A percentile compares a stretch with the other conserved stretches of the same genome.
Conservation (phyloP, 2,888 invertebrate genomes). For the Tupiocoris notatus region DNA sequence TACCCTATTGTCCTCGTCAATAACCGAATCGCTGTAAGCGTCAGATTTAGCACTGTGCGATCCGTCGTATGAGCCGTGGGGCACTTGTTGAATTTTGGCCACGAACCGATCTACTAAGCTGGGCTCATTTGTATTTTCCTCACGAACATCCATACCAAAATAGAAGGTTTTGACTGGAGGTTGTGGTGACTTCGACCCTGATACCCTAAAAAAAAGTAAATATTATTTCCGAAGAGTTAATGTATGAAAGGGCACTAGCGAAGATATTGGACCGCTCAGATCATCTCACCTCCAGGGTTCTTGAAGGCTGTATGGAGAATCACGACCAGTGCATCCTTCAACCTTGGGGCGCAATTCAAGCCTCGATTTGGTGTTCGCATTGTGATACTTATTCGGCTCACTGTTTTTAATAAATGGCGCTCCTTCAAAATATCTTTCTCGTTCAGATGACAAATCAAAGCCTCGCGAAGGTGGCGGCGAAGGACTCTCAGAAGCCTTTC, state of each 20-base stretch:
- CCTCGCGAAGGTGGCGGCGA: slow-evolving; percentile 50
- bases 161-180: slow-evolving; percentile 65
- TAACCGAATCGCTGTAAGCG: slow-evolving; percentile 26
- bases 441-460: slow-evolving; percentile 7
- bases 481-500: slow-evolving; percentile 49
- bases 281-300: slow-evolving; percentile 51
- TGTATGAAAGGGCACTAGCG: slow-evolving; percentile 2
- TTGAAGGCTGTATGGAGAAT: slow-evolving; percentile 19
- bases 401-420: background rate
- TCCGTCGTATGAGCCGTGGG: slow-evolving; percentile 40
- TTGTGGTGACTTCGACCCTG: slow-evolving; percentile 42
- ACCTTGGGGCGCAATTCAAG: slow-evolving; percentile 23
- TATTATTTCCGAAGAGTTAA: background rate
- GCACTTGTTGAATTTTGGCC: slow-evolving; percentile 50
- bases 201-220: background rate
- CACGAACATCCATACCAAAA: slow-evolving; percentile 70
- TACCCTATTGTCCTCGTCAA: slow-evolving; percentile 18
- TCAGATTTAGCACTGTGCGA: slow-evolving; percentile 18
- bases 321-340: slow-evolving; percentile 23
- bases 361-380: slow-evolving; percentile 26
- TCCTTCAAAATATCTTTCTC: slow-evolving; percentile 19
- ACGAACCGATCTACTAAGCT: slow-evolving; percentile 54
- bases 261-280: background rate
- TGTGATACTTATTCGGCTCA: slow-evolving; percentile 23
- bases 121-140: slow-evolving; percentile 45